Evolutionary conservation across 1,140 invertebrate genomes (phyloP).

Genomic region (Drosophila malerkotliana): DNA sequence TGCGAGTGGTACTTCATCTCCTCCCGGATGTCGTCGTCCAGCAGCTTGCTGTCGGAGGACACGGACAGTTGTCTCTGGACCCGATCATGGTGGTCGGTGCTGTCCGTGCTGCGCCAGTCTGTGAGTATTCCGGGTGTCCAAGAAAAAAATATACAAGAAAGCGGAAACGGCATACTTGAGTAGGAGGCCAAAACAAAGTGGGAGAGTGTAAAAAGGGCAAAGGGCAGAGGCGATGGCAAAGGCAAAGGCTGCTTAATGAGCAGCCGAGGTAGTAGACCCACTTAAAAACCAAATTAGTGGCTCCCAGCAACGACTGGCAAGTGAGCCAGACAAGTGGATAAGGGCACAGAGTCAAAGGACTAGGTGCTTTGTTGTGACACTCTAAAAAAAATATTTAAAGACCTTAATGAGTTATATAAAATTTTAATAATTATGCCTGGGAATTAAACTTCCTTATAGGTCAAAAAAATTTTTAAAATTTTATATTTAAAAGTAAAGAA

Average conservation of each 20-base stretch:
- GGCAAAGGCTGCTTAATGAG: conserved; percentile 69
- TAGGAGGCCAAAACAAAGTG: conserved; percentile 18
- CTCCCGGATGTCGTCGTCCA: conserved; percentile 93
- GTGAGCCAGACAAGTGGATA: conserved; percentile 59
- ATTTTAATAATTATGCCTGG: too few relatives aligned
- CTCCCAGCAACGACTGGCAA: conserved; percentile 32
- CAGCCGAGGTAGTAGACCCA: conserved; percentile 34
- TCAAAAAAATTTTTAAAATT: neutral
- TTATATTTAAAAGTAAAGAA: neutral
- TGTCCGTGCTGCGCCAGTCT: conserved; percentile 91
- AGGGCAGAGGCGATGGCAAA: conserved; percentile 26
- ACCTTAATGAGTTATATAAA: neutral
- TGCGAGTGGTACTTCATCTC: conserved; percentile 87
- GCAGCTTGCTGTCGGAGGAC: conserved; percentile 94
- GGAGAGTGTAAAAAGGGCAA: conserved; percentile 2
- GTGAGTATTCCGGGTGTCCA: conserved; percentile 23
- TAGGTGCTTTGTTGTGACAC: conserved; percentile 1
- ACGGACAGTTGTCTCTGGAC: conserved; percentile 94
- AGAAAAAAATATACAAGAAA: conserved; percentile 60
- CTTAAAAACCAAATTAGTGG: conserved; percentile 73
- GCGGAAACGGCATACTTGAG: conserved; percentile 35
- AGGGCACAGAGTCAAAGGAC: conserved; percentile 21
- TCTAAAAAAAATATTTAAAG: neutral
- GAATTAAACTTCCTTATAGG: too few relatives aligned
- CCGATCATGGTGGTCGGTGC: conserved; percentile 88